Evolutionary conservation across 1,140 invertebrate species (phyloP).

Genomic region (Cydia pomonella): DNA sequence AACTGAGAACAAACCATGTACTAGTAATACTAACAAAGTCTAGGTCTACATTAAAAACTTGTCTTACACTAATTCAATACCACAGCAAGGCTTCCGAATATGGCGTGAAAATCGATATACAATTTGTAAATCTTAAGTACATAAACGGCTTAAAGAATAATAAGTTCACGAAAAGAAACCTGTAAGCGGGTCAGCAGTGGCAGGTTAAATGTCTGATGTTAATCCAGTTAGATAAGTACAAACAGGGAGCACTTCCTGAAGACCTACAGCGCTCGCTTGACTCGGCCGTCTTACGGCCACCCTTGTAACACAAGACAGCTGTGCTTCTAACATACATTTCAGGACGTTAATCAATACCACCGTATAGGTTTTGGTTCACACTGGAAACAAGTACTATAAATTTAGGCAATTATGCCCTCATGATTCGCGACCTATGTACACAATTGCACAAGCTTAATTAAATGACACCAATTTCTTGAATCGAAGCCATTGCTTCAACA

Average conservation of each 20-base stretch:
- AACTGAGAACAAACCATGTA: too few relatives aligned
- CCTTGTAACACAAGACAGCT: constrained; percentile 25
- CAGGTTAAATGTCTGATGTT: constrained; percentile 76
- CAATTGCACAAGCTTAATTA: constrained; percentile 6
- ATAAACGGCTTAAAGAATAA: constrained; percentile 42
- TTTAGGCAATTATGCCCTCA: too few relatives aligned
- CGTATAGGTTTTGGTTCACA: not conserved
- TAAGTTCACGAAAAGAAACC: constrained; percentile 73
- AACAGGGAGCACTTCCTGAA: constrained; percentile 78
- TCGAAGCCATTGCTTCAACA: not conserved
- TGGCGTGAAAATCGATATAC: constrained; percentile 25
- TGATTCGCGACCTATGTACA: too few relatives aligned
- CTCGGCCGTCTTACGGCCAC: constrained; percentile 74
- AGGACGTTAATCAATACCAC: not conserved
- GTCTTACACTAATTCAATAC: constrained; percentile 9
- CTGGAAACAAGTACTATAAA: not conserved
- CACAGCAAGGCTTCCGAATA: constrained; percentile 11
- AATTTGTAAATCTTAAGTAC: constrained; percentile 39
- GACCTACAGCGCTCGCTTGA: constrained; percentile 72
- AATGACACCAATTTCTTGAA: constrained; percentile 1
- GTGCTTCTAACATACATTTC: constrained; percentile 32
- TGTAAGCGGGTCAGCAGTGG: constrained; percentile 74
- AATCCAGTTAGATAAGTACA: constrained; percentile 79
- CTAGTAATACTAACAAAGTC: too few relatives aligned
- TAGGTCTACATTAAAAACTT: too few relatives aligned